Conservation (phyloP, 2,797 vertebrate genomes). For the Sebastes paucispinis region DNA sequence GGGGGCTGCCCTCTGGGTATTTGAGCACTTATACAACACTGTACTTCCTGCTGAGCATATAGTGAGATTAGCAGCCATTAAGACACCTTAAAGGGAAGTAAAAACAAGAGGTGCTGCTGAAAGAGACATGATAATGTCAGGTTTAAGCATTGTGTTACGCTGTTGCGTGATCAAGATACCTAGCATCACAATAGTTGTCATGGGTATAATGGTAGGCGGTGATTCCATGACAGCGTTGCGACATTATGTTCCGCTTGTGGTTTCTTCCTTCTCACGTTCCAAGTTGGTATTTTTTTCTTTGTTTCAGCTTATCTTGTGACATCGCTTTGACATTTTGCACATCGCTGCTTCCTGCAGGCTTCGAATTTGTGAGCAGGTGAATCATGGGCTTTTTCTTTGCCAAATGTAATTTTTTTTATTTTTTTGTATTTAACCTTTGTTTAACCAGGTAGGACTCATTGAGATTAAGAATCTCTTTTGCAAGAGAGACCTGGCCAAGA, state of each 20-base stretch:
- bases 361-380: background rate
- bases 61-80: background rate
- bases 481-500: no score
- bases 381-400: background rate
- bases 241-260: background rate
- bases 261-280: background rate
- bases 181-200: background rate
- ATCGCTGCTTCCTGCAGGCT: background rate
- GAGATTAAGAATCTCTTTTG: no score
- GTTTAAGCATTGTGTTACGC: background rate
- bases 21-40: background rate
- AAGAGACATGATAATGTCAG: background rate
- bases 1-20: background rate
- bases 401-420: background rate
- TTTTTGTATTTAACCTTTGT: no score
- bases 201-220: background rate
- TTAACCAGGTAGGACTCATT: no score
- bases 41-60: conserved; percentile 6
- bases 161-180: background rate
- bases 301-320: background rate
- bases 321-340: background rate
- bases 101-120: background rate
- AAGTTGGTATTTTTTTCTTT: background rate
- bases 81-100: background rate
- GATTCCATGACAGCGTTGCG: background rate